Evolutionary conservation across 2,113 vertebrate genomes (phyloP).

Genomic region (Podocnemis expansa): DNA sequence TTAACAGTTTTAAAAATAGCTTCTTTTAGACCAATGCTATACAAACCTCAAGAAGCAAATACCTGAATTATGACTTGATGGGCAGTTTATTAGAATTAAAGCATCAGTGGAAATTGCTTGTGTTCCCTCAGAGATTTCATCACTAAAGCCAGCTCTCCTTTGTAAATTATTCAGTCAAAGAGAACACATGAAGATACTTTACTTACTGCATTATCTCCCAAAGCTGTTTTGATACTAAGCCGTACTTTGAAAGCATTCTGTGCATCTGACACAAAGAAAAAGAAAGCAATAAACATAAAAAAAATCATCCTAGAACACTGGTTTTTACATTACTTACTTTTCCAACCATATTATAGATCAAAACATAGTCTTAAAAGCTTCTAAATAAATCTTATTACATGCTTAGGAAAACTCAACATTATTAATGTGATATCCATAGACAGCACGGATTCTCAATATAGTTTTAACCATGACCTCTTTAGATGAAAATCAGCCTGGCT

Average conservation of each 20-base stretch:
- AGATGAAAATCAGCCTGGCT: background rate
- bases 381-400: background rate
- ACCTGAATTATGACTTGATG: background rate
- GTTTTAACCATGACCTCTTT: background rate
- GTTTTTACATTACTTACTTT: background rate
- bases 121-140: background rate
- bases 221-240: slow-evolving; percentile 89
- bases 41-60: slow-evolving; percentile 17
- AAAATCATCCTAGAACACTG: background rate
- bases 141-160: background rate
- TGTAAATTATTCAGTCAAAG: slow-evolving; percentile 1
- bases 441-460: background rate
- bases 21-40: slow-evolving; percentile 1
- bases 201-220: slow-evolving; percentile 91
- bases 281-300: slow-evolving; percentile 17
- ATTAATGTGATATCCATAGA: background rate
- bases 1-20: background rate
- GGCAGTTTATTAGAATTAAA: slow-evolving; percentile 25
- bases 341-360: slow-evolving; percentile 10
- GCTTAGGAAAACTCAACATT: background rate
- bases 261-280: slow-evolving; percentile 77
- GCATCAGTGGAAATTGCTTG: slow-evolving; percentile 1
- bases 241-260: slow-evolving; percentile 89
- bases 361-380: background rate
- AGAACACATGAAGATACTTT: slow-evolving; percentile 27